phyloP scores from a whole-genome alignment of 2,113 vertebrate genomes.

The Suricata suricatta region DNA sequence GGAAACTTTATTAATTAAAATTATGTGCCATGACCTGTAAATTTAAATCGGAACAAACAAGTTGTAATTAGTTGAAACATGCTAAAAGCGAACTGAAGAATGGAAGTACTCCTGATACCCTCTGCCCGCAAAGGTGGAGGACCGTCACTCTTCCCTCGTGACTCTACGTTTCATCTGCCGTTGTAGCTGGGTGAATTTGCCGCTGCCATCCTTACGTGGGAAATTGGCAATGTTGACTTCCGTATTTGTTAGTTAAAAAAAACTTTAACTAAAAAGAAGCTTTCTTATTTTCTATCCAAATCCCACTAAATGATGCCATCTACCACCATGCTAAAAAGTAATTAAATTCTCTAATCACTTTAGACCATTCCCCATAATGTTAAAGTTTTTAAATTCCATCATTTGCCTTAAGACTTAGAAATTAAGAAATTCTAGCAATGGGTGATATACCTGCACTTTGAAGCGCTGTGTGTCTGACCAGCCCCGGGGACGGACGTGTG shows the following conservation, averaged over 20 bases:
- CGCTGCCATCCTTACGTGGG: background rate
- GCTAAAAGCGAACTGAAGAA: background rate
- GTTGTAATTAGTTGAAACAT: background rate
- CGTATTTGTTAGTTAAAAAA: constrained; percentile 4
- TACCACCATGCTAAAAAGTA: background rate
- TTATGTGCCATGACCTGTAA: background rate
- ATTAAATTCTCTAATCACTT: background rate
- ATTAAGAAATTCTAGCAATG: background rate
- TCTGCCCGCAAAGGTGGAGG: no score
- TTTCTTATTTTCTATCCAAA: background rate
- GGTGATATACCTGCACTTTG: background rate
- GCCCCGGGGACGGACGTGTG: accelerated
- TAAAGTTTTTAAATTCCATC: background rate
- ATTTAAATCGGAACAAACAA: background rate
- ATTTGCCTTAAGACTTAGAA: background rate
- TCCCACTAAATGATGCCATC: background rate
- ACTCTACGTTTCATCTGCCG: accelerated
- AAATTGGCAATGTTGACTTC: background rate
- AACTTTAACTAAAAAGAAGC: background rate
- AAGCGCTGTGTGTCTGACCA: background rate
- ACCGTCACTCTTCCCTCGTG: accelerated
- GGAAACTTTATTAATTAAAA: background rate
- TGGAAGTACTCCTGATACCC: background rate
- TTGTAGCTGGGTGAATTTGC: background rate
- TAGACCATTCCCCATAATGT: background rate